Base-by-base conservation (phyloP, 2,113 vertebrate genomes). In the Turdus rufiventris region DNA sequence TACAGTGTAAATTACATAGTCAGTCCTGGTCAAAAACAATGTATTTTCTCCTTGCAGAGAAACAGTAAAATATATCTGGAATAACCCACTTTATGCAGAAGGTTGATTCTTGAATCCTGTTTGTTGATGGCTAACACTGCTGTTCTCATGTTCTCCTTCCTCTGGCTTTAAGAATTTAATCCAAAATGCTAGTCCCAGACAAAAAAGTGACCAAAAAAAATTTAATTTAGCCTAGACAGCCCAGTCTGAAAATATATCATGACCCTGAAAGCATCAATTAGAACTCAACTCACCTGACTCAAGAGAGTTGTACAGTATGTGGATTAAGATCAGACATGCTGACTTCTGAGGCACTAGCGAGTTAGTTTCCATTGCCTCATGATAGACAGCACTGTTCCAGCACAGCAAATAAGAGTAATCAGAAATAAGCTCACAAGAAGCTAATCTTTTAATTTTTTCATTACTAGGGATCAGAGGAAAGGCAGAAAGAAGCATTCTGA, bases 361-460 rank as follows among this genome's bases (percentile, higher is more conserved):
- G 54, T 85, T 89, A 63, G 70, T 80, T 91, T 66, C 60, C 40
- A 19, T 67, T 67, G 51, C 81, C 29, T 89, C 40, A 17, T 87
- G 74, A 89, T 3, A 93, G 87, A 75, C 78, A 85, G 78, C 48
- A 50, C 60, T 68, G 60, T 85, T 71, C 53, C 56, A 92, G 62
- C 66, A 74, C 60, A 90, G 78, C 78, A 95, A 85, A 56, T 86
- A 76, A 50, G 82, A 74, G 81, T 80, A 78, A 96, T 92, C 80
- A 82, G 73, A 88, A 95, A 54, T 83, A 80, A 92, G 75, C 58
- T 93, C 85, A 79, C n/a, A 76, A 90, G 66, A 86, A 87, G 58
- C 71, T 93, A 85, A 31, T 96, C 42, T 95, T 92, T 91, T 79
- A 91, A 48, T 85, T 84, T 97, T 90, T 92, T 96, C 92, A 78